phyloP scores from a whole-genome alignment of 1,140 invertebrate genomes.

The Whitmania pigra region DNA sequence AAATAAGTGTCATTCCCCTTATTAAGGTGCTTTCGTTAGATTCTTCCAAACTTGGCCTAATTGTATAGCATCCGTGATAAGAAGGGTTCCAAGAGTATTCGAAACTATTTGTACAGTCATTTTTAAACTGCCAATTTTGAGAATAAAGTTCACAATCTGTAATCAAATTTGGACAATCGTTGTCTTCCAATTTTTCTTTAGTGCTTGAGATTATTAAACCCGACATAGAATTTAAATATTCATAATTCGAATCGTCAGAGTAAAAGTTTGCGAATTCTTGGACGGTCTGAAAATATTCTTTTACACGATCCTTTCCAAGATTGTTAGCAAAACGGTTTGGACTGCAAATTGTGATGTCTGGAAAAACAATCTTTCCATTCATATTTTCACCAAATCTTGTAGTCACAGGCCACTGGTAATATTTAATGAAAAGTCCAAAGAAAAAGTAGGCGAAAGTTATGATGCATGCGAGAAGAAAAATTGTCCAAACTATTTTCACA shows the following conservation, averaged over 20 bases:
- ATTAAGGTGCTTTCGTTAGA: neutral
- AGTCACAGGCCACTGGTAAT: constrained; percentile 1
- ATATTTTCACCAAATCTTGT: constrained; percentile 7
- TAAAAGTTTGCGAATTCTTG: too few species aligned
- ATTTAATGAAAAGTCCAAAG: neutral
- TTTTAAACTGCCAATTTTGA: neutral
- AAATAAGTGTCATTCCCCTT: neutral
- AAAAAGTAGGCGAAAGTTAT: neutral
- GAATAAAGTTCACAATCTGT: neutral
- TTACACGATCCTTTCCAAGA: neutral
- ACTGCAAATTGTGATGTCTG: constrained; percentile 4
- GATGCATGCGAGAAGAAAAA: neutral
- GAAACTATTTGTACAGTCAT: neutral
- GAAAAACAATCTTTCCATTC: neutral
- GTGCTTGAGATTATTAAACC: neutral
- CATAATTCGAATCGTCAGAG: neutral
- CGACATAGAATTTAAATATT: neutral
- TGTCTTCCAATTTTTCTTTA: neutral
- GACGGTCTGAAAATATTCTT: neutral
- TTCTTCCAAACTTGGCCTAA: neutral
- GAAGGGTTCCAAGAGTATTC: neutral
- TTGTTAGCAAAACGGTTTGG: neutral
- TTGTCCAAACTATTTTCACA: neutral
- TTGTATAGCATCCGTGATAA: neutral
- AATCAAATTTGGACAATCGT: neutral